Conservation (phyloP, 2,113 vertebrate genomes). For the Datnioides undecimradiatus region DNA sequence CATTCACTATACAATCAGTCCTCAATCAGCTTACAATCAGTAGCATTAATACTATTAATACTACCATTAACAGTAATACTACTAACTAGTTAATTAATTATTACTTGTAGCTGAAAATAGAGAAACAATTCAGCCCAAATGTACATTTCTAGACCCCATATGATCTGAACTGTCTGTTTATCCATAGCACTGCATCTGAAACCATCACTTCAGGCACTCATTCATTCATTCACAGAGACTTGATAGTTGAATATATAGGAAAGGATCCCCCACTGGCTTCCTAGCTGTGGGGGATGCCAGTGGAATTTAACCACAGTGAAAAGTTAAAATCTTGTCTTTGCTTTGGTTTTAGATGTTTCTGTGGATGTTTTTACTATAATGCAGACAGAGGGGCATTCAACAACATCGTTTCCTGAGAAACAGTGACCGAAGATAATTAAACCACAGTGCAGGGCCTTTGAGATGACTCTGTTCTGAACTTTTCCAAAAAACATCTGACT, state of each 20-base stretch:
- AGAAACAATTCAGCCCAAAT: no score
- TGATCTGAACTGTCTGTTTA: background rate
- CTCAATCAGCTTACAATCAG: no score
- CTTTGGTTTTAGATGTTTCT: background rate
- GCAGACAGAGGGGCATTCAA: background rate
- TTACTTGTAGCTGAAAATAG: no score
- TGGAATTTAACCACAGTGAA: no score
- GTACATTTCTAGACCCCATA: background rate
- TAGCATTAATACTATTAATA: no score
- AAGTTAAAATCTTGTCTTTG: background rate
- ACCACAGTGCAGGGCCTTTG: background rate
- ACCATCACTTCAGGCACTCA: background rate
- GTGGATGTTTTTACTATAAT: background rate
- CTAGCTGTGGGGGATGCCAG: no score
- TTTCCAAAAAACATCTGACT: conserved; percentile 9
- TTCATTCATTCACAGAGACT: background rate
- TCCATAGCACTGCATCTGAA: background rate
- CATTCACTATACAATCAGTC: no score
- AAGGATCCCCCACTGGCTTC: no score
- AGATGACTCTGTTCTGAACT: background rate
- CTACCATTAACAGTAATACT: no score
- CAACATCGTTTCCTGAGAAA: background rate
- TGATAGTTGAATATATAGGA: background rate
- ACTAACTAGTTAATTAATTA: no score
- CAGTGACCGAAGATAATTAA: background rate